Conservation (phyloP, 30 jellyfish, hydroid and myxozoan genomes). For the Aurelia coerulea region DNA sequence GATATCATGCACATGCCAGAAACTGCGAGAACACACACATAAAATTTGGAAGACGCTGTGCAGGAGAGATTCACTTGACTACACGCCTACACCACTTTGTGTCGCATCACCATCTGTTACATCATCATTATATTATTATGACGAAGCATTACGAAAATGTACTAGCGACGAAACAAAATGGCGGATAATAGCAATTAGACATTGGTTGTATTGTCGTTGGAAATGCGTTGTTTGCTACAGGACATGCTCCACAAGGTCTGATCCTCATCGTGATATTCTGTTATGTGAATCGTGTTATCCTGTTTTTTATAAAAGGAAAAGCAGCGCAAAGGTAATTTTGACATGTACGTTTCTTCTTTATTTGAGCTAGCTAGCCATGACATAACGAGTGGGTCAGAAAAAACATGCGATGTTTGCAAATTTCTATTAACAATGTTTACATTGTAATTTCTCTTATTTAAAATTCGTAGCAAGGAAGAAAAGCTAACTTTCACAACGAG, state of each 20-base stretch:
- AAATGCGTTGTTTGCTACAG: constrained; percentile 65
- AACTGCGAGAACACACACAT: constrained; percentile 47
- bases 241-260: constrained; percentile 52
- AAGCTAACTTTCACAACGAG: no score
- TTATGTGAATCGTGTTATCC: constrained; percentile 73
- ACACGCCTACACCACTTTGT: constrained; percentile 70
- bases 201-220: constrained; percentile 69
- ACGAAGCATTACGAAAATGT: constrained; percentile 57
- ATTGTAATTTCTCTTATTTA: background rate
- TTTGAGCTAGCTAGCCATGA: background rate
- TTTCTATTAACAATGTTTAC: no score
- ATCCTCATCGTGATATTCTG: constrained; percentile 68
- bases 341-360: background rate
- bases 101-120: constrained; percentile 53
- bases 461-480: no score
- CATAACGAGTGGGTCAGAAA: no score
- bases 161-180: constrained; percentile 57
- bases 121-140: constrained; percentile 35
- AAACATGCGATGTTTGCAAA: no score
- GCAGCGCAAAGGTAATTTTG: constrained; percentile 62
- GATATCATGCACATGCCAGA: constrained; percentile 62
- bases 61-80: constrained; percentile 43
- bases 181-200: constrained; percentile 64
- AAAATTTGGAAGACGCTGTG: constrained; percentile 51
- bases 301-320: constrained; percentile 58